A percentile compares a stretch with the other conserved stretches of the same genome.
These are phyloP conservation scores for Martes martes DNA, from an alignment of 2,113 vertebrate species.

Conservation along the genomic window DNA sequence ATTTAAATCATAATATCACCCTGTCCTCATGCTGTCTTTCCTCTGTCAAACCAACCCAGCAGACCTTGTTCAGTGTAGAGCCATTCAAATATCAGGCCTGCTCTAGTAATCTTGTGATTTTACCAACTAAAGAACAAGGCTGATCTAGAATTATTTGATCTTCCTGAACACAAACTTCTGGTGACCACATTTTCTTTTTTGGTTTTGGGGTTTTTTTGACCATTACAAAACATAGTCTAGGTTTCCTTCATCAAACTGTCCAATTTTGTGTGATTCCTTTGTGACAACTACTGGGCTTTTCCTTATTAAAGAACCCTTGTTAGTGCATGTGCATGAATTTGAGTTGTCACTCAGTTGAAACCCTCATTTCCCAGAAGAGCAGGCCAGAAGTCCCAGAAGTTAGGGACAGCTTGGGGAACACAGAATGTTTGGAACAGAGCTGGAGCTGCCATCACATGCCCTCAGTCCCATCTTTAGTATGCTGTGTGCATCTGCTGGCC, in stretches of 20 bases:
- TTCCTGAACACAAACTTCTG: neutral
- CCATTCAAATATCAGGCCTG: neutral
- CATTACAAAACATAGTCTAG: neutral
- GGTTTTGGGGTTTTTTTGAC: neutral
- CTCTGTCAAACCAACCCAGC: neutral
- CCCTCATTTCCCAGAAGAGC: neutral
- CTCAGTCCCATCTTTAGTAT: neutral
- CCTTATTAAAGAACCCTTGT: neutral
- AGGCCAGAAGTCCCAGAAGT: neutral
- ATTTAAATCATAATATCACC: neutral
- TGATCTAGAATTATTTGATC: neutral
- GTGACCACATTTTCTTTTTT: neutral
- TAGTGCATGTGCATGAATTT: neutral
- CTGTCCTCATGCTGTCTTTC: neutral
- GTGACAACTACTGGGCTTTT: neutral
- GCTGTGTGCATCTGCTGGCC: neutral
- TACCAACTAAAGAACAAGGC: neutral
- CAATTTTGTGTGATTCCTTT: neutral
- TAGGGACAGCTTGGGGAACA: neutral
- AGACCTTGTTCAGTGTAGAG: neutral
- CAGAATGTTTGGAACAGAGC: neutral
- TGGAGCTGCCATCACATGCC: neutral
- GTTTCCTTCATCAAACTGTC: neutral
- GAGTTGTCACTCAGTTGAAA: neutral
- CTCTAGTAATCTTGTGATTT: neutral